A percentile compares a stretch with the other conserved stretches of the same genome.
Conservation (phyloP, 2,797 vertebrate genomes). For the Petrocephalus schoutedeni region DNA sequence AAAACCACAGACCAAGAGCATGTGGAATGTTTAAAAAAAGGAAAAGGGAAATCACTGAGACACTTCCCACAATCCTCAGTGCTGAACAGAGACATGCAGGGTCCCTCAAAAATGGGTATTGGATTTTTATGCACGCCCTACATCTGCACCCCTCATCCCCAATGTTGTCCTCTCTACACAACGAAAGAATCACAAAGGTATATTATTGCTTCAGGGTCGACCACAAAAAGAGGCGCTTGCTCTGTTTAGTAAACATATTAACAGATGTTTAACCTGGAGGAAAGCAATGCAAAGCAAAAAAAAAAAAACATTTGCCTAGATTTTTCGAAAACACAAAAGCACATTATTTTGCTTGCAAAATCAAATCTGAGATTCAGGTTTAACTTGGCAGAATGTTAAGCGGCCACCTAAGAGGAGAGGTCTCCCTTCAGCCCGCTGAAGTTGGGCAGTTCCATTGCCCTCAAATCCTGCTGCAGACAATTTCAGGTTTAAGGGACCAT, state of each 20-base stretch:
- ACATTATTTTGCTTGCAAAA: not conserved
- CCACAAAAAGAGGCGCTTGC: not conserved
- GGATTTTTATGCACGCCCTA: not conserved
- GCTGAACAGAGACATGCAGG: not conserved
- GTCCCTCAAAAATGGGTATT: not conserved
- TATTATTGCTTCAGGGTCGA: not conserved
- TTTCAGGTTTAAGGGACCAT: not conserved
- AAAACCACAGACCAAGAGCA: not conserved
- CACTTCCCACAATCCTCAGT: constrained; percentile 1
- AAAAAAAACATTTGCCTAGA: not conserved
- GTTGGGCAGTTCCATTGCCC: not conserved
- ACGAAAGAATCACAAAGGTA: not conserved
- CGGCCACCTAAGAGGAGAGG: not conserved
- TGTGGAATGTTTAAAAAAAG: not conserved
- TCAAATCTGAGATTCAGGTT: not conserved
- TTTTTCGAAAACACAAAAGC: not conserved
- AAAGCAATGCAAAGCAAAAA: not conserved
- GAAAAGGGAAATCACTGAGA: not conserved
- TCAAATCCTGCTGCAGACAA: constrained; percentile 6
- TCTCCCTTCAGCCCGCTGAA: not conserved
- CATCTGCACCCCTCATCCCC: not conserved
- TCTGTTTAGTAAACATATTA: not conserved
- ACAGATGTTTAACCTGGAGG: not conserved
- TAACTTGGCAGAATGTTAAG: not conserved
- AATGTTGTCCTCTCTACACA: not conserved